A percentile compares a stretch with the other conserved stretches of the same genome.
Evolutionary conservation across 2,888 invertebrate genomes (phyloP).

Genomic region (Tanypteryx hageni): DNA sequence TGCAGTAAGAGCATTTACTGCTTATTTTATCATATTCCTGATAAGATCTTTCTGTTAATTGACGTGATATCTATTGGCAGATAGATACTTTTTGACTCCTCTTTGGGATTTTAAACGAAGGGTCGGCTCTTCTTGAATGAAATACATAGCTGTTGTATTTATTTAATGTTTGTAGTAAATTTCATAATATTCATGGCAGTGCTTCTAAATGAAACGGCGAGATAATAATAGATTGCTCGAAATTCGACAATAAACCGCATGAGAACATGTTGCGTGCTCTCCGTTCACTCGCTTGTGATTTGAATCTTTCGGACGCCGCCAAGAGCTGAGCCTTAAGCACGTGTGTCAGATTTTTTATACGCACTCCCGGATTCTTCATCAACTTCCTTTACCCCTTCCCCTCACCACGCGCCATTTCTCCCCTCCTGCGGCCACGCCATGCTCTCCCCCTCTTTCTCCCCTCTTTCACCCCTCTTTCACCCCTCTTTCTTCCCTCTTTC

Average conservation of each 20-base stretch:
- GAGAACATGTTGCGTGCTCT: constrained; percentile 54
- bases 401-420: neutral
- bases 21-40: too few relatives aligned
- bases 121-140: too few relatives aligned
- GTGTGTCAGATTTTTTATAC: constrained; percentile 60
- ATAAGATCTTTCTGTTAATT: too few relatives aligned
- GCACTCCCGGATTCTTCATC: constrained; percentile 37
- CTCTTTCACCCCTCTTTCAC: neutral
- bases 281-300: neutral
- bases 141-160: constrained; percentile 3
- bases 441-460: neutral
- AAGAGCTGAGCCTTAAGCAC: constrained; percentile 26
- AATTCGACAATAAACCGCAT: constrained; percentile 45
- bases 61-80: too few relatives aligned
- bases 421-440: too few relatives aligned
- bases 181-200: constrained; percentile 34
- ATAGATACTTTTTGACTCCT: too few relatives aligned
- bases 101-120: too few relatives aligned
- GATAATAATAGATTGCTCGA: constrained; percentile 58
- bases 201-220: constrained; percentile 29
- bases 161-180: constrained; percentile 40
- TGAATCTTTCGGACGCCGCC: constrained; percentile 43
- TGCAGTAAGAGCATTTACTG: too few relatives aligned
- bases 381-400: neutral
- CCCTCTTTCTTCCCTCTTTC: neutral